Base-by-base conservation (phyloP, 2,113 vertebrate genomes). In the Podiceps cristatus region DNA sequence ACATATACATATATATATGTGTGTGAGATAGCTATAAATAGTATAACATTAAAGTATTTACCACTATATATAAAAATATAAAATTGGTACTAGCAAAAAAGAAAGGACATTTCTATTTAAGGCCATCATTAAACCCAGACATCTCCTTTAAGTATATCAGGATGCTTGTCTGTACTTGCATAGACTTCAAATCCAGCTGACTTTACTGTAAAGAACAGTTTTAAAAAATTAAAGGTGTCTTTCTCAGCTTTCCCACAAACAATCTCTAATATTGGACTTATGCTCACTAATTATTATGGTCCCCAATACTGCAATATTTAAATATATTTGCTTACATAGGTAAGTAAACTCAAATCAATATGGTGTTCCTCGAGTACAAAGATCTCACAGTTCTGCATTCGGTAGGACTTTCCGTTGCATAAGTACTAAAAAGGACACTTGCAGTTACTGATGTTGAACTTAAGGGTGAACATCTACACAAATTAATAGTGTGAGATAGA, bases 331-430 rank as follows among this genome's bases (percentile, higher is more conserved):
- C 31, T 82, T 71, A 33, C 5, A 42, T 0, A 3, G 12, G 8
- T 58, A 88, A 84, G 40, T 25, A 68, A 76, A 58, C 10, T 50
- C 40, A 80, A 93, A 73, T 25, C 22, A 79, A 2, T 7, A 25
- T 0, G 0, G 3, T 25, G 5, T 28, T 68, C 58, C 55, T 20
- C 11, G 10, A 72, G 10, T 11, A 76, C 11, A 66, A 49, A 66
- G 6, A 4, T 45, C 18, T 68, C 18, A n/a, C 45, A 56, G 9
- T 44, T 40, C 40, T 53, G 33, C 4, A 3, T 23, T 76, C n/a
- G 68, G 20, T 0, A 87, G 17, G 67, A 56, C 18, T 40, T 13
- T 10, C 4, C 25, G 24, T 49, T 64, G 31, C 29, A 1, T 10
- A 59, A 67, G 8, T 6, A 49, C 31, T 58, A 55, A 72, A 75